Evolutionary conservation across 2,797 vertebrate species (phyloP), one percentile per base, ranked within the genome.

Genomic region (Myotis findleyi): DNA sequence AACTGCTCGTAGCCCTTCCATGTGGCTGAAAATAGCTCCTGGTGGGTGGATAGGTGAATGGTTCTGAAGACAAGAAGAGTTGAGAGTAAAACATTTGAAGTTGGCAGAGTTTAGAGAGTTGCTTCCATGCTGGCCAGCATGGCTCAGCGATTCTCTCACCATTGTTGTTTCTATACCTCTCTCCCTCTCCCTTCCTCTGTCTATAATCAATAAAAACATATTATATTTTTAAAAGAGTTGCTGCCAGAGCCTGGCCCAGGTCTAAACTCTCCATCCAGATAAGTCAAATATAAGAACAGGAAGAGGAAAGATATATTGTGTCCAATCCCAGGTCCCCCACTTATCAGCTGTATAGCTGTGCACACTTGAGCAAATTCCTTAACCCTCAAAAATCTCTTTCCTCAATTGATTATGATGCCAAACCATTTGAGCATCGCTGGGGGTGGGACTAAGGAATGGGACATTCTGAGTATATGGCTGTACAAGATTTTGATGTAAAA

Each of bases 1-100:
- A 66, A 92, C 89, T 86, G 7, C 27, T 68, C 55, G 5, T 12
- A 36, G 20, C 44, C 18, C 33, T 33, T 86, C 38, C 11, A 8
- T 71, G 36, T 59, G 79, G 47, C 88, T 81, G 66, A 95, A 93
- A 96, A 92, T 77, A 87, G 88, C 33, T 93, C 72, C 23, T 41
- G 20, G 91, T 87, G 80, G n/a, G 64, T 33, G 64, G 17, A 49
- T 82, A 16, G 47, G 27, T 71, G 62, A 95, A 51, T 53, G 23
- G n/a, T n/a, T 79, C 8, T 82, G n/a, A 82, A 79, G 53, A 86
- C 23, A 84, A 62, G 14, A 53, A 85, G 36, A 93, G 55, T 72
- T 36, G 44, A 51, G 21, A 80, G 36, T n/a, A 30, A 73, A 90
- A 13, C 53, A 36, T 80, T 64, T 93, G 30, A 59, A 77, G 10